Percentiles rank a stretch among this genome's conserved stretches.
Evolutionary conservation across 2,888 invertebrate genomes (phyloP).

Genomic region (Microchrysa polita): DNA sequence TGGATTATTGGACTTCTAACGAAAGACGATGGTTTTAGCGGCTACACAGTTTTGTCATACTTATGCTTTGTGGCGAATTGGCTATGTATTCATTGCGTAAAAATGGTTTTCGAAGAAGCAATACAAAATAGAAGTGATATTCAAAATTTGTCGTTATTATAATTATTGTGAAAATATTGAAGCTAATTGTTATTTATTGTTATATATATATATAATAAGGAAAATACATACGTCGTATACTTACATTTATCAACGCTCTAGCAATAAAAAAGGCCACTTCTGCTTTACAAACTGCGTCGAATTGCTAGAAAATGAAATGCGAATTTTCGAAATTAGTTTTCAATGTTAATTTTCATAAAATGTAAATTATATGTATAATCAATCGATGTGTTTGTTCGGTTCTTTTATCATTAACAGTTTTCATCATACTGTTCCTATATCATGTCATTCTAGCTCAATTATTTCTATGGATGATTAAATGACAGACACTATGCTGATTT

Average conservation of each 20-base stretch:
- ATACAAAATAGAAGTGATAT: conserved; percentile 49
- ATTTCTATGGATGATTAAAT: no score
- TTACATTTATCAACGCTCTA: conserved; percentile 78
- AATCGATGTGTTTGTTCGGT: no score
- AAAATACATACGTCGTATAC: conserved; percentile 60
- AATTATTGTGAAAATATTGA: conserved; percentile 4
- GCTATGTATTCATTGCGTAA: conserved; percentile 54
- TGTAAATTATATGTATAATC: no score
- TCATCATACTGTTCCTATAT: no score
- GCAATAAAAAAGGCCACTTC: conserved; percentile 80
- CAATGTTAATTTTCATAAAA: no score
- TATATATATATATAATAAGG: background rate
- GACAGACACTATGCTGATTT: no score
- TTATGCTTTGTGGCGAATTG: conserved; percentile 45
- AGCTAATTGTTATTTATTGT: background rate
- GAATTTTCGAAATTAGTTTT: no score
- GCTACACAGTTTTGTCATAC: conserved; percentile 51
- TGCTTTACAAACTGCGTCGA: conserved; percentile 80
- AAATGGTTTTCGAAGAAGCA: conserved; percentile 53
- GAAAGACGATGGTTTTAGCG: conserved; percentile 52
- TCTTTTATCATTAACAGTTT: no score
- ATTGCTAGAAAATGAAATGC: conserved; percentile 72
- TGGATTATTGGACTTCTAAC: conserved; percentile 54
- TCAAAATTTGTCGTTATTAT: conserved; percentile 33
- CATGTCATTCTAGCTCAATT: no score